A percentile compares a stretch with the other conserved stretches of the same genome.
phyloP scores from a whole-genome alignment of 2,888 invertebrate genomes.

The Syrista parreyssii region DNA sequence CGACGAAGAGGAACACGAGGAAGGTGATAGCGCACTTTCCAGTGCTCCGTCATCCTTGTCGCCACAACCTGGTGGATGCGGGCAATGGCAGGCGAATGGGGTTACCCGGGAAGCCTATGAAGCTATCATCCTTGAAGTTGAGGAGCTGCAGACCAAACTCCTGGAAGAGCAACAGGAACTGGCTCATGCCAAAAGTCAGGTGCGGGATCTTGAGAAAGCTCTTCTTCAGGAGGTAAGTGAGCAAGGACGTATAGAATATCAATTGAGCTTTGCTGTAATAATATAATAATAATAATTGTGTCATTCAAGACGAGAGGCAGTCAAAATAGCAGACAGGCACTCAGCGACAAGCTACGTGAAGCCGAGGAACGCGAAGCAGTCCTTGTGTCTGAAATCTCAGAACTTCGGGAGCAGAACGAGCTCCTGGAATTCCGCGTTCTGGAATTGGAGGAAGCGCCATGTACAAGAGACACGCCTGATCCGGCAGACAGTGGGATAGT shows the following conservation, averaged over 20 bases:
- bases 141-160: constrained; percentile 51
- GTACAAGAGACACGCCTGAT: constrained; percentile 47
- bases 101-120: constrained; percentile 60
- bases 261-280: not conserved
- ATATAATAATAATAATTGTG: not conserved
- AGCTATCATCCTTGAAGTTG: constrained; percentile 57
- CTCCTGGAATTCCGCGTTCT: constrained; percentile 82
- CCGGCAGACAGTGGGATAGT: constrained; percentile 52
- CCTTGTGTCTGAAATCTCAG: constrained; percentile 76
- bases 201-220: constrained; percentile 67
- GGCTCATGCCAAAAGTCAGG: constrained; percentile 67
- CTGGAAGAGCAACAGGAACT: constrained; percentile 65
- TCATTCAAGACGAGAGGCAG: constrained; percentile 50
- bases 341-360: constrained; percentile 64
- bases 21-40: constrained; percentile 77
- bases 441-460: constrained; percentile 75
- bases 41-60: constrained; percentile 78
- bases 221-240: constrained; percentile 63
- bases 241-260: not conserved
- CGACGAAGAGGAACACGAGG: constrained; percentile 63
- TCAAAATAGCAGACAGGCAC: constrained; percentile 57
- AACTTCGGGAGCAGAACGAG: constrained; percentile 83
- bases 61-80: constrained; percentile 70
- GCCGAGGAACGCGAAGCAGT: constrained; percentile 70
- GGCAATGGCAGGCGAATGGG: constrained; percentile 41